These are phyloP conservation scores for Homarus americanus DNA, from an alignment of 1,140 invertebrate species.

Conservation along the genomic window DNA sequence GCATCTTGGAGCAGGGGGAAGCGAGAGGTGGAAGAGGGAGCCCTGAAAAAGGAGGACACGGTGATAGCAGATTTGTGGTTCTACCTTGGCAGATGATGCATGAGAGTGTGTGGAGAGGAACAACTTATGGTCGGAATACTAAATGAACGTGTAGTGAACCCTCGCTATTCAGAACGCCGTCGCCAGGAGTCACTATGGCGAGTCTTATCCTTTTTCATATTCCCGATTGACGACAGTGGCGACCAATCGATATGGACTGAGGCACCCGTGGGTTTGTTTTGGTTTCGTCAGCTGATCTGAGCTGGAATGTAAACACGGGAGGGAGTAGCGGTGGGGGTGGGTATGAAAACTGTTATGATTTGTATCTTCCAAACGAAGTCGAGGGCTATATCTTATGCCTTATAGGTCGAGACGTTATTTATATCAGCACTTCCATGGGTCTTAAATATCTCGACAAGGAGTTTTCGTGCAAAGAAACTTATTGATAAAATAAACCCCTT, in stretches of 20 bases:
- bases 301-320: not conserved
- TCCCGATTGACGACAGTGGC: not conserved
- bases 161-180: not conserved
- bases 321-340: not conserved
- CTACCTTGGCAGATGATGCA: not conserved
- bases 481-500: not conserved
- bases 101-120: not conserved
- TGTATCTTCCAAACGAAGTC: not conserved
- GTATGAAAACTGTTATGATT: not conserved
- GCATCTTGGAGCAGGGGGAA: too few relatives aligned
- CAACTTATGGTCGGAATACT: not conserved
- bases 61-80: constrained; percentile 3
- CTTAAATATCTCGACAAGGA: too few relatives aligned
- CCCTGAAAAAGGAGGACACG: not conserved
- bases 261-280: constrained; percentile 4
- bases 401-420: not conserved
- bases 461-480: not conserved
- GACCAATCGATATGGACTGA: not conserved
- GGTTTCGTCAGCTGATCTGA: constrained; percentile 2
- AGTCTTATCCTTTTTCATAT: not conserved
- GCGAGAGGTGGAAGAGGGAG: too few relatives aligned
- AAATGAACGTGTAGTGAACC: not conserved
- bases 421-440: too few relatives aligned
- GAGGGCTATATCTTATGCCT: not conserved
- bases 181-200: not conserved